A percentile compares a stretch with the other conserved stretches of the same genome.
phyloP scores from a whole-genome alignment of 2,797 vertebrate species.

The Triplophysa bombifrons region DNA sequence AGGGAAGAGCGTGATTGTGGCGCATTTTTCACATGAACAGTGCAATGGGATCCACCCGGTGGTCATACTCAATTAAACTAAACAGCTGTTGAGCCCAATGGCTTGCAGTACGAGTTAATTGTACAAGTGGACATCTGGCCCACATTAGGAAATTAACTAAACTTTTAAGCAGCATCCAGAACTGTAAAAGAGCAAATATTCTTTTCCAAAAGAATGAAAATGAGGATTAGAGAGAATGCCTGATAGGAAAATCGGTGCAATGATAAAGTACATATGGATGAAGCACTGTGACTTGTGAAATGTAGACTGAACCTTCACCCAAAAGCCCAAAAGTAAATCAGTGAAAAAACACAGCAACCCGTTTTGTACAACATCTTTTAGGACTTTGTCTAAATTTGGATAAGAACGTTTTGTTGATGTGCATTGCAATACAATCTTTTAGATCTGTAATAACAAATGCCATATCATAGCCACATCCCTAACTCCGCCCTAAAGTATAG shows the following conservation, averaged over 20 bases:
- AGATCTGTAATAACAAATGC: no score
- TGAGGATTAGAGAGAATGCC: slow-evolving; percentile 21
- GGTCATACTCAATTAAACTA: slow-evolving; percentile 55
- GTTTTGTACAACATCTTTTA: not conserved
- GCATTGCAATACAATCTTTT: not conserved
- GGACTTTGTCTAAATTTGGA: not conserved
- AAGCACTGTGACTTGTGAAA: not conserved
- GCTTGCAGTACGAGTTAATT: slow-evolving; percentile 36
- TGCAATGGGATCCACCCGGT: slow-evolving; percentile 47
- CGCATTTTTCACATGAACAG: slow-evolving; percentile 51
- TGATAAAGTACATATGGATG: slow-evolving; percentile 17
- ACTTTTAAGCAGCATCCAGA: not conserved
- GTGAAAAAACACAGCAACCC: not conserved
- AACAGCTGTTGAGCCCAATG: slow-evolving; percentile 48
- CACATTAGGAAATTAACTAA: slow-evolving; percentile 9
- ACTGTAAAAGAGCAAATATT: slow-evolving; percentile 7
- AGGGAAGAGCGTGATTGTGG: slow-evolving; percentile 45
- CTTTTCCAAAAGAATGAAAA: slow-evolving; percentile 5
- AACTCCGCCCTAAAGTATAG: no score
- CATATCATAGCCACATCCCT: not conserved
- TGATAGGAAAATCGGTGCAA: slow-evolving; percentile 18
- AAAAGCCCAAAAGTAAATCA: not conserved
- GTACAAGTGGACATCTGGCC: slow-evolving; percentile 36
- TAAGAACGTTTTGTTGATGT: not conserved
- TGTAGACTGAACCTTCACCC: not conserved